Evolutionary conservation across 2,797 vertebrate genomes (phyloP), one percentile per base, ranked within the genome.

Genomic region (Chiloscyllium punctatum): DNA sequence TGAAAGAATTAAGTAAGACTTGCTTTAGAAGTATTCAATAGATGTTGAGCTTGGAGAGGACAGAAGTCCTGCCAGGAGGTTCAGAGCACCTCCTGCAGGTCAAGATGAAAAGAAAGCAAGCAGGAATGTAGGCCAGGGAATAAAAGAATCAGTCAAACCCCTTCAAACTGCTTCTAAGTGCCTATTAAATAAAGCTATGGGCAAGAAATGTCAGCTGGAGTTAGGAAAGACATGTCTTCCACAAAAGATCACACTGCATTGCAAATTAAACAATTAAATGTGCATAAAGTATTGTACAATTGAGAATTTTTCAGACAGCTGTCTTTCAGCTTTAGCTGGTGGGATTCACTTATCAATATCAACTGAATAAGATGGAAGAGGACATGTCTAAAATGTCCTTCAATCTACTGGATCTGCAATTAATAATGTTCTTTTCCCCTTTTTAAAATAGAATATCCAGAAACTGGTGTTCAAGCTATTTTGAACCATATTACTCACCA

Each of bases 221-320:
- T 42, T 72, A 72, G 92, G 66, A 71, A 37, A 94, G 91, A 94
- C 91, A 68, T 42, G 23, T 69, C 91, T 94, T 71, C n/a, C 66
- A 71, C n/a, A 94, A 71, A 71, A 53, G 68, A 94, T 94, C 91
- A 72, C 71, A 95, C 71, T 77, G 71, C 71, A 74, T 95, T 95
- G 94, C 94, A 95, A 95, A 95, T 95, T 95, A 77, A 95, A 95
- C 71, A 95, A 48, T 95, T 74, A 53, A 74, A 53, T 77, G 42
- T 95, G 27, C 37, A 77, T 51, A 48, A 77, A 77, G 48, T 95
- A 51, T 95, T 77, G 94, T 95, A 57, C 48, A 51, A 74, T 51
- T 94, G 94, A 72, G 69, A 74, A 51, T 51, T 42, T 51, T 72
- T 72, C 25, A 33, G 88, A 66, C 88, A 91, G 88, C 88, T 72